Percentiles rank a stretch among this genome's conserved stretches.
phyloP scores from a whole-genome alignment of 2,888 invertebrate species.

The Leptinotarsa rubiginosa region DNA sequence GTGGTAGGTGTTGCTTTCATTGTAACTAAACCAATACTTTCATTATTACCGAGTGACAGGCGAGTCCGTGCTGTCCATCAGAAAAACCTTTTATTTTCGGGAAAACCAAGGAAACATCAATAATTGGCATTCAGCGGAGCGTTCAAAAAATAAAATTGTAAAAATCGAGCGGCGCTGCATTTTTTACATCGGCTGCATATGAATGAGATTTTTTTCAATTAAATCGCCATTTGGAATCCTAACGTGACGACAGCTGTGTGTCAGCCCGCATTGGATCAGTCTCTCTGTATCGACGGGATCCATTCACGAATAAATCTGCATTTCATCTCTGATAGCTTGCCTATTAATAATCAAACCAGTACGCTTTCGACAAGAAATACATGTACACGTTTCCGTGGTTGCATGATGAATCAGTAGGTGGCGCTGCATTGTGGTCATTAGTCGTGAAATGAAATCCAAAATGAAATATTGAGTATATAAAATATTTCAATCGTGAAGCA shows the following conservation, averaged over 20 bases:
- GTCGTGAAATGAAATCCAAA: neutral
- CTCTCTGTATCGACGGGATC: constrained; percentile 38
- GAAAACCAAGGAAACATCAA: constrained; percentile 51
- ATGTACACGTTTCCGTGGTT: neutral
- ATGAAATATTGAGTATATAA: neutral
- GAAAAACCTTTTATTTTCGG: constrained; percentile 33
- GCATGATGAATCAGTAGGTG: constrained; percentile 14
- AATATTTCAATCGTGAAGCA: no score
- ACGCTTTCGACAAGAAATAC: constrained; percentile 21
- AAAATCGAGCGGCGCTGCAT: constrained; percentile 62
- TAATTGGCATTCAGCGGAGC: constrained; percentile 64
- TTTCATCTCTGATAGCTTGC: constrained; percentile 48
- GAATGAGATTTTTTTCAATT: constrained; percentile 68
- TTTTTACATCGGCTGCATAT: constrained; percentile 67
- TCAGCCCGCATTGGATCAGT: constrained; percentile 39
- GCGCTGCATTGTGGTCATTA: neutral
- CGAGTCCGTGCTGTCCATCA: constrained; percentile 40
- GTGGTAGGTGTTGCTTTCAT: no score
- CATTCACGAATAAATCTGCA: constrained; percentile 54
- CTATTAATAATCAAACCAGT: constrained; percentile 51
- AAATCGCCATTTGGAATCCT: constrained; percentile 65
- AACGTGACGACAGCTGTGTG: constrained; percentile 59
- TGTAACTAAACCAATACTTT: no score
- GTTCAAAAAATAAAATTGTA: constrained; percentile 61
- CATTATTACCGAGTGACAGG: constrained; percentile 18